Conservation (phyloP, 2,113 vertebrate species). For the Catharus minimus region DNA sequence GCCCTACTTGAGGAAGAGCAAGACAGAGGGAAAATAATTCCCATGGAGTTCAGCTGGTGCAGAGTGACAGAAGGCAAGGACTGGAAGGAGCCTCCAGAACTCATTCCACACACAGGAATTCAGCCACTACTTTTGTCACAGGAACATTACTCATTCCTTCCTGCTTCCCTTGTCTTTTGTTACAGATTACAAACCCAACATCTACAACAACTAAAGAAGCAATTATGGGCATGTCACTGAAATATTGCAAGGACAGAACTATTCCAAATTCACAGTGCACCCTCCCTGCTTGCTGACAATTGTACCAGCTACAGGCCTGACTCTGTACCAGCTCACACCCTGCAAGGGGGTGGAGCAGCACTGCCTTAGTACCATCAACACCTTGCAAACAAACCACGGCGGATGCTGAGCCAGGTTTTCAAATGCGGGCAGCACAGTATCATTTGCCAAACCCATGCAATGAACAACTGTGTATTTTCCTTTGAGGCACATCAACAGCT, state of each 20-base stretch:
- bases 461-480: neutral
- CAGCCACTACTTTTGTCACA: neutral
- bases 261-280: fast-evolving
- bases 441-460: neutral
- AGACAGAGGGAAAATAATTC: neutral
- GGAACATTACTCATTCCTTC: neutral
- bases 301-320: neutral
- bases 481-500: neutral
- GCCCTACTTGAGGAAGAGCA: neutral
- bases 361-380: neutral
- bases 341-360: neutral
- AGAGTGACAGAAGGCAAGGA: neutral
- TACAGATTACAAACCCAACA: neutral
- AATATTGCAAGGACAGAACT: neutral
- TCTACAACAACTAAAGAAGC: neutral
- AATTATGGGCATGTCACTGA: fast-evolving
- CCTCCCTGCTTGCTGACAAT: neutral
- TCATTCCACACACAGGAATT: neutral
- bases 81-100: neutral
- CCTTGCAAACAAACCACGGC: neutral
- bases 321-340: neutral
- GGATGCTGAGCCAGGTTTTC: neutral
- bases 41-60: neutral
- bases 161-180: neutral
- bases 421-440: neutral